Conservation (phyloP, 2,888 invertebrate genomes). For the Trachelus troglodyta region DNA sequence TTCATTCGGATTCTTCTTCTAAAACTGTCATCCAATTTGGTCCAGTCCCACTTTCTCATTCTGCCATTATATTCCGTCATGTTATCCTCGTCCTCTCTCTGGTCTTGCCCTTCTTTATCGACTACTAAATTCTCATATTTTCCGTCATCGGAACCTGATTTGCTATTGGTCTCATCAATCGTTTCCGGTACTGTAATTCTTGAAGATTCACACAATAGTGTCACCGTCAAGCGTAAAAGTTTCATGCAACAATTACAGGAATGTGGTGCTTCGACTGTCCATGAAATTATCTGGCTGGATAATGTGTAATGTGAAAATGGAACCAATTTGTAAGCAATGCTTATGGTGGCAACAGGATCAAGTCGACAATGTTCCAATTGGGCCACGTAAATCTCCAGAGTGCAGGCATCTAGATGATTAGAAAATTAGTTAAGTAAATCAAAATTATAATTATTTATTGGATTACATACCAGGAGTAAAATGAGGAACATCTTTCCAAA, state of each 20-base stretch:
- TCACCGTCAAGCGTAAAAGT: slow-evolving; percentile 45
- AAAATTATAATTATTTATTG: not conserved
- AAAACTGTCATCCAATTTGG: slow-evolving; percentile 39
- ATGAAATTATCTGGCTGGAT: slow-evolving; percentile 42
- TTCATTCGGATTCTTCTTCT: slow-evolving; percentile 40
- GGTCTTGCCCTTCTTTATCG: not conserved
- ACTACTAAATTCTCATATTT: not conserved
- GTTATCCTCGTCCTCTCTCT: slow-evolving; percentile 11
- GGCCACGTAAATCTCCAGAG: slow-evolving; percentile 51
- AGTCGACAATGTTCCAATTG: slow-evolving; percentile 53
- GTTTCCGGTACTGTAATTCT: slow-evolving; percentile 36
- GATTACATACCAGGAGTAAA: slow-evolving; percentile 47
- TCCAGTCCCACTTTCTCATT: slow-evolving; percentile 22
- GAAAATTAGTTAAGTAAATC: not conserved
- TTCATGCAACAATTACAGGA: slow-evolving; percentile 53
- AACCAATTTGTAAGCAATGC: slow-evolving; percentile 46
- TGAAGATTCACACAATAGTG: slow-evolving; percentile 49
- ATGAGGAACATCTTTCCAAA: slow-evolving; percentile 49
- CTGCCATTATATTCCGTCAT: slow-evolving; percentile 12
- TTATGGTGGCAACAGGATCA: slow-evolving; percentile 49
- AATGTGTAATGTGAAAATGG: slow-evolving; percentile 46
- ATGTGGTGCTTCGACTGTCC: slow-evolving; percentile 41
- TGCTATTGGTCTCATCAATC: slow-evolving; percentile 5
- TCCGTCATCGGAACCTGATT: not conserved
- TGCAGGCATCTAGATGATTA: slow-evolving; percentile 50